Conservation (phyloP, 1,140 invertebrate species). For the Tribolium madens region DNA sequence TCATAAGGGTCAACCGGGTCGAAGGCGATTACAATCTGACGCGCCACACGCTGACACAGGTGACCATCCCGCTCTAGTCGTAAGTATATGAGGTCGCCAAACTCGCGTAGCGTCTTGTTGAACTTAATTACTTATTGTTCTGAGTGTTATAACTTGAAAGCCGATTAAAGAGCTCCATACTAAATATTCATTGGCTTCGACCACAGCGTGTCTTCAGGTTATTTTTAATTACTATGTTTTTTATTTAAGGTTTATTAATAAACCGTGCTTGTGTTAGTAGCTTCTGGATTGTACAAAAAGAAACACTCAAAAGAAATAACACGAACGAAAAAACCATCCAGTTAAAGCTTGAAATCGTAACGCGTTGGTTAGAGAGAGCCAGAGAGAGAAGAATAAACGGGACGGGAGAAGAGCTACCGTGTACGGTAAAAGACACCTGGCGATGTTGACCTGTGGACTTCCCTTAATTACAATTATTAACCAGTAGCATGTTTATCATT, state of each 20-base stretch:
- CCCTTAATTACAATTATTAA: conserved; percentile 61
- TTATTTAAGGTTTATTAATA: conserved; percentile 41
- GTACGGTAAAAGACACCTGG: conserved; percentile 57
- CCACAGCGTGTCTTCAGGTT: conserved; percentile 10
- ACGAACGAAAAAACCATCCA: conserved; percentile 40
- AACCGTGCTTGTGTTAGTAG: conserved; percentile 38
- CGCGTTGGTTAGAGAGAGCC: conserved; percentile 31
- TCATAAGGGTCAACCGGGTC: conserved; percentile 56
- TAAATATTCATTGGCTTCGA: conserved; percentile 27
- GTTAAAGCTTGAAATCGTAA: conserved; percentile 44
- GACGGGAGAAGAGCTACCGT: conserved; percentile 52
- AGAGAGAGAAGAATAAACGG: conserved; percentile 40
- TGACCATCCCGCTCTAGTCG: conserved; percentile 51
- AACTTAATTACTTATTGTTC: conserved; percentile 46
- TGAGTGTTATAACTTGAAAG: conserved; percentile 10
- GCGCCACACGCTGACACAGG: conserved; percentile 58
- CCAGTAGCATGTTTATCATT: conserved; percentile 57
- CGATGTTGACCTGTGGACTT: conserved; percentile 57
- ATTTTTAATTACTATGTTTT: conserved; percentile 34
- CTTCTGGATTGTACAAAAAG: conserved; percentile 40
- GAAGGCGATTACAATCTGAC: conserved; percentile 55
- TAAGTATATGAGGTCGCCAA: conserved; percentile 49
- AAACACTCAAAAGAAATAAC: conserved; percentile 36
- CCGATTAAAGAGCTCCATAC: conserved; percentile 15
- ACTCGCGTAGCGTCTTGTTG: conserved; percentile 37